A percentile compares a stretch with the other conserved stretches of the same genome.
These are phyloP conservation scores for Drosophila paranaensis DNA, from an alignment of 2,888 invertebrate species.

Conservation along the genomic window DNA sequence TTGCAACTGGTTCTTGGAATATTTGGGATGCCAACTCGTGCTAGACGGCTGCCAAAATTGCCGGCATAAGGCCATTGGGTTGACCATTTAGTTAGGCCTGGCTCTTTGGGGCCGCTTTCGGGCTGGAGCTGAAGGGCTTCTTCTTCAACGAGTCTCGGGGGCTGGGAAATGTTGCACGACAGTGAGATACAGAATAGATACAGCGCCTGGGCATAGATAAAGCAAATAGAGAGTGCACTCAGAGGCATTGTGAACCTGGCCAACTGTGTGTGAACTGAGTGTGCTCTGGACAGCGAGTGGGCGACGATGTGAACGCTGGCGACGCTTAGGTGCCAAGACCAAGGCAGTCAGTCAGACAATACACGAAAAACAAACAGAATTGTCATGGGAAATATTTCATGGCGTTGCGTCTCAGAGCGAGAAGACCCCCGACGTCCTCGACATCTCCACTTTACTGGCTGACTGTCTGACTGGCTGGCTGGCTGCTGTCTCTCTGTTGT, in stretches of 20 bases:
- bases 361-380: conserved; percentile 80
- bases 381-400: conserved; percentile 80
- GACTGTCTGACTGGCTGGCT: neutral
- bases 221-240: conserved; percentile 62
- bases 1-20: conserved; percentile 58
- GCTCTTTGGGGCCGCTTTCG: conserved; percentile 1
- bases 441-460: conserved; percentile 8
- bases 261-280: conserved; percentile 36
- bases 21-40: conserved; percentile 63
- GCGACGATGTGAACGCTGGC: conserved; percentile 63
- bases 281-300: conserved; percentile 60
- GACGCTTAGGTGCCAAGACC: conserved; percentile 65
- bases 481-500: conserved; percentile 19
- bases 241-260: conserved; percentile 37
- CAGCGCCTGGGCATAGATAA: conserved; percentile 57
- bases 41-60: conserved; percentile 50
- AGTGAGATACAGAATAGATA: conserved; percentile 12
- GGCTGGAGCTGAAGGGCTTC: conserved; percentile 24
- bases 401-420: conserved; percentile 47
- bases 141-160: conserved; percentile 34
- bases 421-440: conserved; percentile 16
- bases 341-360: conserved; percentile 57
- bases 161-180: conserved; percentile 44
- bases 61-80: conserved; percentile 25
- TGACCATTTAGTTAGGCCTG: conserved; percentile 36